phyloP scores from a whole-genome alignment of 2,888 invertebrate species.

The Halictus ligatus region DNA sequence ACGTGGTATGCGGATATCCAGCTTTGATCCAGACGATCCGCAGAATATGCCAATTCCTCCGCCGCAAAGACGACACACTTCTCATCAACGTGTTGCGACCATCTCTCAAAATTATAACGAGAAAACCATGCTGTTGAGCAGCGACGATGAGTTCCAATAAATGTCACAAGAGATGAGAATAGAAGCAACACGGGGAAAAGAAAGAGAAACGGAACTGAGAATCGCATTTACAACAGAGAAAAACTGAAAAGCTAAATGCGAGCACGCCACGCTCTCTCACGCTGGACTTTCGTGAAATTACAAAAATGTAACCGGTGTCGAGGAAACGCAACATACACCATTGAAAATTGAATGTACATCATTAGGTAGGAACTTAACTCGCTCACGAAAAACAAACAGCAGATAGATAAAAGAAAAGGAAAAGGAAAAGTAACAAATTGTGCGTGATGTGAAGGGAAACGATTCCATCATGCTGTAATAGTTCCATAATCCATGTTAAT shows the following conservation, averaged over 20 bases:
- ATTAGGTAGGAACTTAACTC: slow-evolving; percentile 65
- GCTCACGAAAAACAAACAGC: slow-evolving; percentile 53
- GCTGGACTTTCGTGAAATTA: slow-evolving; percentile 55
- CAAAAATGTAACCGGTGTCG: slow-evolving; percentile 33
- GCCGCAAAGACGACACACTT: slow-evolving; percentile 84
- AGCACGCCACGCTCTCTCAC: slow-evolving; percentile 22
- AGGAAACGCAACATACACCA: slow-evolving; percentile 33
- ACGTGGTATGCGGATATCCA: slow-evolving; percentile 88
- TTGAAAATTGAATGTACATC: slow-evolving; percentile 56
- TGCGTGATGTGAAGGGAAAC: slow-evolving; percentile 25
- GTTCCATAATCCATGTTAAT: slow-evolving; percentile 77
- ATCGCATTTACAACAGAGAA: slow-evolving; percentile 36
- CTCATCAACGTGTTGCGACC: slow-evolving; percentile 91
- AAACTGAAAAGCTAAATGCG: neutral
- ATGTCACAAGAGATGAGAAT: slow-evolving; percentile 15
- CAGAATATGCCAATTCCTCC: slow-evolving; percentile 84
- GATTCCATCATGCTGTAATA: slow-evolving; percentile 60
- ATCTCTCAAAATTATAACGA: slow-evolving; percentile 96
- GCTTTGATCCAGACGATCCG: slow-evolving; percentile 89
- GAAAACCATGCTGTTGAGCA: slow-evolving; percentile 97
- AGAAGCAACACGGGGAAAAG: neutral
- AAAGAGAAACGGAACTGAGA: neutral
- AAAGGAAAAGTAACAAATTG: slow-evolving; percentile 26
- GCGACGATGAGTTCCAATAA: slow-evolving; percentile 97
- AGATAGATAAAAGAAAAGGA: slow-evolving; percentile 38